Evolutionary conservation across 1,140 invertebrate species (phyloP).

Genomic region (Heliconius melpomene): DNA sequence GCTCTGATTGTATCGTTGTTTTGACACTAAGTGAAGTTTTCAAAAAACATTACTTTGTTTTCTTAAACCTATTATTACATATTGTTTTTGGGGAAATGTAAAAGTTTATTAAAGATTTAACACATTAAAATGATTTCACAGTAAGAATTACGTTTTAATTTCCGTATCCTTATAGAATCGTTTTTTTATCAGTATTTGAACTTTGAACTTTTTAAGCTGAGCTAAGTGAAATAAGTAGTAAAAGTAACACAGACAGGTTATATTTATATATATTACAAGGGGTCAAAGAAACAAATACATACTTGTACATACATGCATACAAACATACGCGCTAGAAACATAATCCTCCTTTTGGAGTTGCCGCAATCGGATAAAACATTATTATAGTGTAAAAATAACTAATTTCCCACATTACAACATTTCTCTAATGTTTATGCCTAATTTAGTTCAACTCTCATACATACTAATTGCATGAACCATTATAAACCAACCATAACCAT

Average conservation of each 20-base stretch:
- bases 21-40: constrained; percentile 15
- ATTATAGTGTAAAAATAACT: background rate
- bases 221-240: too few relatives aligned
- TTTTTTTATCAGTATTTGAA: too few relatives aligned
- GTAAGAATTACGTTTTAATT: background rate
- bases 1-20: constrained; percentile 18
- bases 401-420: background rate
- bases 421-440: constrained; percentile 17
- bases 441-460: constrained; percentile 22
- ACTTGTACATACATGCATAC: too few relatives aligned
- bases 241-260: too few relatives aligned
- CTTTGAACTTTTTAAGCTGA: too few relatives aligned
- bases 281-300: too few relatives aligned
- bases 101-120: too few relatives aligned
- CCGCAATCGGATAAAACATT: background rate
- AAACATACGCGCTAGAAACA: too few relatives aligned
- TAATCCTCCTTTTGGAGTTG: too few relatives aligned
- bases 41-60: background rate
- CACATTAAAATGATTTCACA: background rate
- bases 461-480: constrained; percentile 26
- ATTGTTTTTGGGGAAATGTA: background rate
- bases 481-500: background rate
- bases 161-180: too few relatives aligned
- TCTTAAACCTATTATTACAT: too few relatives aligned
- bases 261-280: too few relatives aligned